A percentile compares a stretch with the other conserved stretches of the same genome.
phyloP scores from a whole-genome alignment of 2,888 invertebrate species.

The Morinoia aosen region DNA sequence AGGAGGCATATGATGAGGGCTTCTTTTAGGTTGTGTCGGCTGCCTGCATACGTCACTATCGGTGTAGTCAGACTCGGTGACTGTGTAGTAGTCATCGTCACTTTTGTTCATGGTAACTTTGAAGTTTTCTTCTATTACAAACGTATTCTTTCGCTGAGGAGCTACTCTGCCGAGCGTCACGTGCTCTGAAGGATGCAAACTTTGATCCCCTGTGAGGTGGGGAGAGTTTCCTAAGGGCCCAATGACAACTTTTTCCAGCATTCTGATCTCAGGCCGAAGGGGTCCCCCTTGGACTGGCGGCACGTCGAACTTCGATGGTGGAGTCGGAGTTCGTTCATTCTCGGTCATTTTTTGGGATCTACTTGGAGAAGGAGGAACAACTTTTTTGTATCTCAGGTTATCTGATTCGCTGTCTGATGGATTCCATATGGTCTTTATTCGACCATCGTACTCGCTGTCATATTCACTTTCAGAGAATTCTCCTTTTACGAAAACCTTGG shows the following conservation, averaged over 20 bases:
- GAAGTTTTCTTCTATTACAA: conserved; percentile 32
- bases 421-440: conserved; percentile 77
- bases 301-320: conserved; percentile 73
- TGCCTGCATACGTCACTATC: conserved; percentile 24
- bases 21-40: background rate
- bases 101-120: conserved; percentile 37
- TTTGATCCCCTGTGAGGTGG: background rate
- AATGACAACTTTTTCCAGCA: conserved; percentile 22
- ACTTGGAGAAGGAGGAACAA: conserved; percentile 70
- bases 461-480: conserved; percentile 81
- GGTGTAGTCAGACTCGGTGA: conserved; percentile 43
- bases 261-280: conserved; percentile 68
- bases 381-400: conserved; percentile 77
- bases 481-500: conserved; percentile 79
- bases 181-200: background rate
- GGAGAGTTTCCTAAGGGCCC: background rate
- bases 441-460: conserved; percentile 79
- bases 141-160: conserved; percentile 28
- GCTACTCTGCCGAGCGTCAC: background rate
- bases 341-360: conserved; percentile 56
- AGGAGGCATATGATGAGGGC: background rate
- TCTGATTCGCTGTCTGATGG: conserved; percentile 77
- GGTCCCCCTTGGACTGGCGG: conserved; percentile 73
- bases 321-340: conserved; percentile 62
- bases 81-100: conserved; percentile 32